These are phyloP conservation scores for Gobionotothen gibberifrons DNA, from an alignment of 2,797 vertebrate species.

Conservation along the genomic window DNA sequence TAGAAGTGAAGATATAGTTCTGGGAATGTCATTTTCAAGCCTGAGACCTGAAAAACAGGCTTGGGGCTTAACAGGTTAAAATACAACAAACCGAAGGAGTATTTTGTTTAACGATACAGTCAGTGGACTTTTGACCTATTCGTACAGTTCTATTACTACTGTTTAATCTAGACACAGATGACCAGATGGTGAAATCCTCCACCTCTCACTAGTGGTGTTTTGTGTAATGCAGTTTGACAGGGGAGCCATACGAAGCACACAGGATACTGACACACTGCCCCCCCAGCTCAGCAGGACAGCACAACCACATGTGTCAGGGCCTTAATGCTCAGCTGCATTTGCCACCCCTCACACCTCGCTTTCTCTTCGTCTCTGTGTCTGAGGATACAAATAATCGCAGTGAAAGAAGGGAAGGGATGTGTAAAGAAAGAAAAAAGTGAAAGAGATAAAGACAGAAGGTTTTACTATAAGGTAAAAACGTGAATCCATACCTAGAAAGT, in stretches of 20 bases:
- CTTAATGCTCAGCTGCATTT: conserved; percentile 48
- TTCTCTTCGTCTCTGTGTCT: neutral
- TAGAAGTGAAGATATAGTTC: no score
- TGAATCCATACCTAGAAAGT: neutral
- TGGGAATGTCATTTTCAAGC: no score
- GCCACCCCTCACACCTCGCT: neutral
- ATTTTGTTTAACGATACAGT: neutral
- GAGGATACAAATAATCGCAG: conserved; percentile 36
- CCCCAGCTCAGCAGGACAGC: conserved; percentile 49
- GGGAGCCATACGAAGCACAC: conserved; percentile 49
- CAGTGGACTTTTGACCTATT: neutral
- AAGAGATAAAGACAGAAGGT: conserved; percentile 3
- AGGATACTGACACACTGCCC: conserved; percentile 61
- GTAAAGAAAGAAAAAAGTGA: conserved; percentile 16
- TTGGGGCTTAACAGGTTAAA: neutral
- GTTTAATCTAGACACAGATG: neutral
- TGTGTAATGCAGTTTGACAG: conserved; percentile 71
- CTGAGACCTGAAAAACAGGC: no score
- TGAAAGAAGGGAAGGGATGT: conserved; percentile 10
- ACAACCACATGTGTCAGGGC: conserved; percentile 60
- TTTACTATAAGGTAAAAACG: conserved; percentile 8
- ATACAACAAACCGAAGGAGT: neutral
- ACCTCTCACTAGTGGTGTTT: conserved; percentile 17
- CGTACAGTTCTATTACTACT: neutral
- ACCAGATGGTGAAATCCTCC: conserved; percentile 31